A percentile compares a stretch with the other conserved stretches of the same genome.
These are phyloP conservation scores for Eunapius fragilis DNA, from an alignment of 37 sponge, comb jelly and placozoan genomes.

Conservation along the genomic window DNA sequence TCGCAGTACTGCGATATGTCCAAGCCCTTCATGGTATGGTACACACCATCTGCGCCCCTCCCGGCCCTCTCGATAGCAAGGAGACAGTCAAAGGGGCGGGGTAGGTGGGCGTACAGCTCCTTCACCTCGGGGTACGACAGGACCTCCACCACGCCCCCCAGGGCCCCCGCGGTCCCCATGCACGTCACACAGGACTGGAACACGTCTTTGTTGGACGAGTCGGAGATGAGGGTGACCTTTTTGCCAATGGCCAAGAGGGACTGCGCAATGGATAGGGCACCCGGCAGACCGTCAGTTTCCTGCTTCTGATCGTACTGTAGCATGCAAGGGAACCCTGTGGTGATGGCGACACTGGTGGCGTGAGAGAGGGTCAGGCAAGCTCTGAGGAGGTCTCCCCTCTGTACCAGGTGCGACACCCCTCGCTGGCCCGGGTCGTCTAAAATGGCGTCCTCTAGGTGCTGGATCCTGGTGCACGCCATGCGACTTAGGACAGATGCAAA, in stretches of 20 bases:
- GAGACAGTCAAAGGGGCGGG: slow-evolving; percentile 59
- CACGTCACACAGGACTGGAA: slow-evolving; percentile 29
- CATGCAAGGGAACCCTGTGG: slow-evolving; percentile 72
- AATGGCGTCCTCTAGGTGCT: slow-evolving; percentile 50
- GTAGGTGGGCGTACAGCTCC: background rate
- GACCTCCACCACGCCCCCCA: slow-evolving; percentile 18
- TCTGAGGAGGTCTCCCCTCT: slow-evolving; percentile 58
- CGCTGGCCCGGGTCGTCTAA: slow-evolving; percentile 68
- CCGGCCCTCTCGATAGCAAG: slow-evolving; percentile 89
- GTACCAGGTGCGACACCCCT: slow-evolving; percentile 40
- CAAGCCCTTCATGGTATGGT: slow-evolving; percentile 74
- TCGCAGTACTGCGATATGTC: slow-evolving; percentile 65
- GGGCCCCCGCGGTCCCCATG: slow-evolving; percentile 18
- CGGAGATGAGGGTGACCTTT: slow-evolving; percentile 46
- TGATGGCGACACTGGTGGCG: slow-evolving; percentile 68
- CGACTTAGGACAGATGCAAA: slow-evolving; percentile 42
- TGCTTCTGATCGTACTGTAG: slow-evolving; percentile 42
- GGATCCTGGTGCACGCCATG: background rate
- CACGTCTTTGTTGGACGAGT: slow-evolving; percentile 1
- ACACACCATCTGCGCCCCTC: slow-evolving; percentile 63
- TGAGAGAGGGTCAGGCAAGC: slow-evolving; percentile 68
- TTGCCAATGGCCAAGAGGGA: slow-evolving; percentile 61
- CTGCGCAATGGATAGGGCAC: slow-evolving; percentile 70
- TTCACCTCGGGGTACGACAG: slow-evolving; percentile 14
- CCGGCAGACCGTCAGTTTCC: slow-evolving; percentile 87